Conservation (phyloP, 2,797 vertebrate genomes). For the Syngnathus acus region DNA sequence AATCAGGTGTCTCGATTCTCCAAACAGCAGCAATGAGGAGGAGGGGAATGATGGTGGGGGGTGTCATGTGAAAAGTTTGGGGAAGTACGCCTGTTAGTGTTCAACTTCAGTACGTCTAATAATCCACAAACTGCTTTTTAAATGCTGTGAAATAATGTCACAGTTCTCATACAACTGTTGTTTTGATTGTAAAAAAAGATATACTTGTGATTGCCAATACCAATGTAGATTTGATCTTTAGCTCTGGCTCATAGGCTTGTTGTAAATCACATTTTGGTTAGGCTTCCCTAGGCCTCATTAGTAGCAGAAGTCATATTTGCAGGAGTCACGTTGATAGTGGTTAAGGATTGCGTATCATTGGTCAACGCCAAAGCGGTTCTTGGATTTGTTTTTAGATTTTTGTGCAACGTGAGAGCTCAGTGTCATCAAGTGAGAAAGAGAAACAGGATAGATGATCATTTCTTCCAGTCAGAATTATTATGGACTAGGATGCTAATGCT, state of each 20-base stretch:
- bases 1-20: constrained; percentile 55
- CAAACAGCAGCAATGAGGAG: constrained; percentile 22
- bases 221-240: too few relatives aligned
- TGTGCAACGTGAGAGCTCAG: background rate
- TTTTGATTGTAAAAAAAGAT: background rate
- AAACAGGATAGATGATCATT: background rate
- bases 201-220: too few relatives aligned
- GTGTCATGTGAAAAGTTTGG: background rate
- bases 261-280: too few relatives aligned
- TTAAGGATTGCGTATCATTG: too few relatives aligned
- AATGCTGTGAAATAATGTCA: background rate
- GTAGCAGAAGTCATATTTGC: background rate
- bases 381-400: background rate
- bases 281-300: too few relatives aligned
- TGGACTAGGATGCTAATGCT: background rate
- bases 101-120: background rate
- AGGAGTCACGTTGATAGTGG: too few relatives aligned
- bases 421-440: background rate
- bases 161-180: background rate
- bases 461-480: too few relatives aligned
- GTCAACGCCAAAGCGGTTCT: too few relatives aligned
- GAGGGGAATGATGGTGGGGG: background rate
- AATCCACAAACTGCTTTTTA: background rate
- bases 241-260: too few relatives aligned
- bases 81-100: background rate